These are phyloP conservation scores for Colaptes auratus DNA, from an alignment of 2,113 vertebrate species.

Conservation along the genomic window DNA sequence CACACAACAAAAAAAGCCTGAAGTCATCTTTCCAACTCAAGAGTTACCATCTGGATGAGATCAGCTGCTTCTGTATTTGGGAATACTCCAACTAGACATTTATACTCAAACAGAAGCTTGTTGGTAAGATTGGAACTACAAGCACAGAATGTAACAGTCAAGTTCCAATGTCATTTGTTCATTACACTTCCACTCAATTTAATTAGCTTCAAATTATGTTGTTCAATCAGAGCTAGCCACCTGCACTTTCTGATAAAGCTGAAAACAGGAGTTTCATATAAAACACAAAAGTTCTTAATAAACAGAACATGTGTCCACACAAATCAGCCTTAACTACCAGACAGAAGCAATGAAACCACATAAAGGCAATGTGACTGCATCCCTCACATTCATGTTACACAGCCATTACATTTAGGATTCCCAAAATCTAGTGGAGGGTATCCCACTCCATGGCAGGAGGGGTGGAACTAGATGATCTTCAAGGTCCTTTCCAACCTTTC, in stretches of 20 bases:
- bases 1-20: background rate
- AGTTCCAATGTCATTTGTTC: background rate
- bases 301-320: background rate
- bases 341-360: background rate
- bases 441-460: no score
- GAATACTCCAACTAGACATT: background rate
- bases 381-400: background rate
- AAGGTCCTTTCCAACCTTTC: no score
- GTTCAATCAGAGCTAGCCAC: background rate
- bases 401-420: background rate
- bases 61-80: background rate
- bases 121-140: background rate
- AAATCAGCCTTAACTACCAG: background rate
- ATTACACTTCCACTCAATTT: background rate
- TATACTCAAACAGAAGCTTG: background rate
- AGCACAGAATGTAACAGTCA: background rate
- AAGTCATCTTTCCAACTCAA: background rate
- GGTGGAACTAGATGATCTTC: no score
- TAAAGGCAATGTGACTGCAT: background rate
- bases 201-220: slow-evolving; percentile 1
- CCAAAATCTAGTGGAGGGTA: background rate
- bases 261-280: background rate
- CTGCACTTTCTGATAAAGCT: slow-evolving; percentile 10
- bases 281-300: background rate
- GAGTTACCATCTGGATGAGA: background rate